Base-by-base conservation (phyloP, 2,888 invertebrate genomes). In the Parelbella ahira region DNA sequence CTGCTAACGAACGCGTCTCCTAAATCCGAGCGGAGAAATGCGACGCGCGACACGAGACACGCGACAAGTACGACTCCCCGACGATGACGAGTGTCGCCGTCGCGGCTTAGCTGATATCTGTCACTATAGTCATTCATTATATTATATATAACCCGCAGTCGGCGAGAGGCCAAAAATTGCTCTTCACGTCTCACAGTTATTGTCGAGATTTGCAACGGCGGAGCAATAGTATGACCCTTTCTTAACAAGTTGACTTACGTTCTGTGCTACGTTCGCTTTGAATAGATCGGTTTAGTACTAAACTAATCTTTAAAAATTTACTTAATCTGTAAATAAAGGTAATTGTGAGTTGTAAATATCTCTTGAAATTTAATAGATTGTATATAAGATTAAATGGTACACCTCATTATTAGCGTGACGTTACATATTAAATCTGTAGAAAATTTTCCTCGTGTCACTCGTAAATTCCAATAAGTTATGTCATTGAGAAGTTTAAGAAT, bases 181-280 rank as follows among this genome's bases (percentile, higher is more conserved):
- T 55, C 53, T 51, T 48, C 56, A 54, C 58, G 58, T 60, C 37
- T 38, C 54, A 44, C 47, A 50, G 60, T 67, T 71, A 75, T 73
- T 73, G 75, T 74, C 57, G 63, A 67, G 74, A 71, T 76, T 76
- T 70, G 60, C 60, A 59, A 62, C 20, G 12, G 11, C 7, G 2
- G 19, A 20, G 15, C 30, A n/a, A n/a, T n/a, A 8, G 24, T 15
- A 39, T 44, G 44, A 45, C 43, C 47, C 32, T 41, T 24, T 11
- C 30, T 39, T 39, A 39, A 32, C 30, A 39, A 39, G 19, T 25
- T 32, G 15, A 10, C 8, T 32, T 2, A 4, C 30, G 19, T 32
- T 41, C 9, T 29, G 20, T 25, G 37, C 20, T 44, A 30, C 11
- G 24, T 30, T 38, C 24, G 5, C 15, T 15, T 15, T 3, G 15